Evolutionary conservation across 2,113 vertebrate species (phyloP), one percentile per base, ranked within the genome.

Genomic region (Sinocyclocheilus maitianheensis): DNA sequence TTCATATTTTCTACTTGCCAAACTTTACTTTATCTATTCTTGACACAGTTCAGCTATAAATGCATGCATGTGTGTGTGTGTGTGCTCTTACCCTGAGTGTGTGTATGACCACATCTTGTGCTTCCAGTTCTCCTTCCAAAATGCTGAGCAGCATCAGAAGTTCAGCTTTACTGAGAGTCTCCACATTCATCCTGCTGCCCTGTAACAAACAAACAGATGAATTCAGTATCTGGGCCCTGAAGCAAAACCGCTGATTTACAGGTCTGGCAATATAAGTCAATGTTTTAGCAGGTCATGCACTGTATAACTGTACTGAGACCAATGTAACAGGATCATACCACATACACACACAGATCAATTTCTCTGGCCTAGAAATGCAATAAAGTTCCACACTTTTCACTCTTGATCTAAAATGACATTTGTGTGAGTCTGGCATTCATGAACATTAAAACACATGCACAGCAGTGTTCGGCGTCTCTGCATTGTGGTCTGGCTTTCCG

Each of bases 161-260:
- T 93, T 99, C 97, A 67, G 96, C 95, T 91, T 97, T 97, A 95
- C 97, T 99, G 90, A 99, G 97, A 92, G 97, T 97, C 95, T 99
- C 98, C 93, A 99, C 95, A 95, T 99, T 97, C 98, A 99, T 99
- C 93, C 94, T 98, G 95, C 96, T 95, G 93, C 94, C 93, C 97
- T 97, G 90, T 58, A 77, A 88, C 46, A 84, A 80, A 67, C 24
- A 76, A 58, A 67, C 16, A 81, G 7, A 37, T 16, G 37, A 37
- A 30, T 16, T 86, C 34, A 77, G 4, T 4, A 7, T 69, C 3
- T 22, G 10, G 18, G 63, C 69, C 30, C 76, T 77, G 16, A 72
- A 77, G 75, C 24, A 55, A 77, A 77, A 77, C 16, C 14, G 12
- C 74, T 76, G 43, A 80, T 80, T 81, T 48, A 67, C 63, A 67